These are phyloP conservation scores for Nematolebias whitei DNA, from an alignment of 2,113 vertebrate genomes.

Conservation along the genomic window DNA sequence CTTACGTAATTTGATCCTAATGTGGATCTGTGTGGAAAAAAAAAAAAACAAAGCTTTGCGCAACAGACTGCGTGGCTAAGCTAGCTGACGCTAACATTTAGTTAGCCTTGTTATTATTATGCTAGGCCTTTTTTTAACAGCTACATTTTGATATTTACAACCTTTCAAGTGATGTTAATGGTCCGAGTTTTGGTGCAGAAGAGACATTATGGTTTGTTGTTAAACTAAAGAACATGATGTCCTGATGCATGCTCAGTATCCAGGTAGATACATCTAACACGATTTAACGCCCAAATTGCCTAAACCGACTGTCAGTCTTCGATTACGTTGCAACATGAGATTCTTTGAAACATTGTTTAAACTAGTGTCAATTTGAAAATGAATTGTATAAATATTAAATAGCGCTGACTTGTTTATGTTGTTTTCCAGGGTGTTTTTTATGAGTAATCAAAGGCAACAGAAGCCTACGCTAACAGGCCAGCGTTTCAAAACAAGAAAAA, in stretches of 20 bases:
- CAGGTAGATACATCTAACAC: too few species aligned
- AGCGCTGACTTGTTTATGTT: neutral
- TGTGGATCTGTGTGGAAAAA: too few species aligned
- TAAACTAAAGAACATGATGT: too few species aligned
- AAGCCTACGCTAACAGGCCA: constrained; percentile 99
- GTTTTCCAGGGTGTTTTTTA: constrained; percentile 92
- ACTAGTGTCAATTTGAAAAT: neutral
- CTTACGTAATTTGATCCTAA: neutral
- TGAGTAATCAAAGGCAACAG: constrained; percentile 99
- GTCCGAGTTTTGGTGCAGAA: too few species aligned
- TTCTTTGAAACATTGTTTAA: neutral
- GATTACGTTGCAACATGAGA: neutral
- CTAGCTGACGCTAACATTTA: constrained; percentile 5
- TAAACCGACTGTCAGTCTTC: neutral
- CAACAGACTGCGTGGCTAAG: neutral
- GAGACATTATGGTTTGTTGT: neutral
- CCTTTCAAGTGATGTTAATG: too few species aligned
- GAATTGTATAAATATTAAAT: neutral
- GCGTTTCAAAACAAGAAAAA: constrained; percentile 99
- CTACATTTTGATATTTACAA: neutral
- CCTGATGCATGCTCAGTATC: too few species aligned
- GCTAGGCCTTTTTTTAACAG: neutral
- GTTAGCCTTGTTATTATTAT: neutral
- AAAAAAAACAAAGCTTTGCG: neutral
- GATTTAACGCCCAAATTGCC: neutral